Evolutionary conservation across 2,113 vertebrate genomes (phyloP), one percentile per base, ranked within the genome.

Genomic region (Riparia riparia): DNA sequence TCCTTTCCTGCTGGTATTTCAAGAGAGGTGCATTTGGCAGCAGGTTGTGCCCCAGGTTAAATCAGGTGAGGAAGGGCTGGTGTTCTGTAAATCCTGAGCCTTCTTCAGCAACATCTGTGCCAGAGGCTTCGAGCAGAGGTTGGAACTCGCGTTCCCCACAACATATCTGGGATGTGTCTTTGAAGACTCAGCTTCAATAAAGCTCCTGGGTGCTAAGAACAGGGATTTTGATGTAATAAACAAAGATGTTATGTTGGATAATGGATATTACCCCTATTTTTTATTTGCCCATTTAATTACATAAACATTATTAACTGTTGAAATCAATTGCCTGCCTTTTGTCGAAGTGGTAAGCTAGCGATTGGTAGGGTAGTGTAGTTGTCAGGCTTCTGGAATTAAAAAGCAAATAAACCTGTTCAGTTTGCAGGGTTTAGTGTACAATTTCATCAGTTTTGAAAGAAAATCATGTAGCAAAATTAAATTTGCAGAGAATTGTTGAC

Each of bases 91-190:
- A 79, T 57, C 28, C 39, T 42, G 71, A 80, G 17, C 41, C 21
- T 17, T 17, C 61, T 12, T 19, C 53, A 58, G 14, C 2, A 1
- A 3, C 1, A 0, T 29, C 58, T 54, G 31, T 45, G 53, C 0
- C 1, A 54, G 53, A 72, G 26, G 20, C 66, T 87, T 56, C 4
- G 66, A 76, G 25, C 37, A 51, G 66, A 63, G 32, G 6, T 12
- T 56, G 64, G 15, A 28, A 9, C 15, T 79, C 10, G 11, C 10
- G 7, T 51, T 51, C 41, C n/a, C 58, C 54, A 14, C 81, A 79
- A 6, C 28, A 34, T n/a, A 56, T 73, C 21, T 54, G 58, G n/a
- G 28, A 4, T 17, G 65, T 61, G 16, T 21, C 63, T 69, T 63
- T 17, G 41, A 51, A 63, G 42, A 18, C 45, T 82, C 31, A 47